phyloP scores from a whole-genome alignment of 2,888 invertebrate genomes.

The Agrotis segetum region DNA sequence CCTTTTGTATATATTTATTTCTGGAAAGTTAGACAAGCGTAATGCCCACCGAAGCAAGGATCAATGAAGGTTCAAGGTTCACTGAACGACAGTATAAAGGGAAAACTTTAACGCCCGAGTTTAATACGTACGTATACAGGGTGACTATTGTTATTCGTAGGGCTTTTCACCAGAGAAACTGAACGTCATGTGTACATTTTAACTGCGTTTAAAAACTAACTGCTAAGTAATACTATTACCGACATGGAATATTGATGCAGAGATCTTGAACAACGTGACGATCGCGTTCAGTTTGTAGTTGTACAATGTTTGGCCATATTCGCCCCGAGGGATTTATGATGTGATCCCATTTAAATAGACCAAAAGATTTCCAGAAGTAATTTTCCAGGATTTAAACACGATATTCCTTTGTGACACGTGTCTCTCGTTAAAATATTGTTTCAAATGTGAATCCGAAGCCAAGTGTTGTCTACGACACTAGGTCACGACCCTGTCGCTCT shows the following conservation, averaged over 20 bases:
- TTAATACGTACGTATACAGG: conserved; percentile 13
- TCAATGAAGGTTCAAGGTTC: conserved; percentile 49
- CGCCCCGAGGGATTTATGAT: background rate
- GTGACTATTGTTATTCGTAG: background rate
- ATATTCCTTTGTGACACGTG: conserved; percentile 11
- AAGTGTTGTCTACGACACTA: conserved; percentile 36
- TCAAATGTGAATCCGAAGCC: conserved; percentile 21
- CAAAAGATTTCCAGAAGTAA: background rate
- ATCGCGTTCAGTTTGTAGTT: too few species aligned
- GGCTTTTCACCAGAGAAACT: too few species aligned
- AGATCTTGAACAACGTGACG: too few species aligned
- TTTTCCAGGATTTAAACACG: background rate
- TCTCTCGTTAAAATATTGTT: conserved; percentile 7
- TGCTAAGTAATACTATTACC: too few species aligned
- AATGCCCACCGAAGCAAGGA: conserved; percentile 44
- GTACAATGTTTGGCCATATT: too few species aligned
- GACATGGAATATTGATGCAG: too few species aligned
- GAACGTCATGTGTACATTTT: too few species aligned
- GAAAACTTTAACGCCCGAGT: conserved; percentile 11
- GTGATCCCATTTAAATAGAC: background rate
- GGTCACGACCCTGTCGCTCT: conserved; percentile 47
- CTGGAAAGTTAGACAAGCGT: conserved; percentile 41
- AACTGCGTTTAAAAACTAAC: too few species aligned
- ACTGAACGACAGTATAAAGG: conserved; percentile 31
- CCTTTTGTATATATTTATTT: conserved; percentile 47